Evolutionary conservation across 2,888 invertebrate genomes (phyloP).

Genomic region (Scaptomyza cyrtandrae): DNA sequence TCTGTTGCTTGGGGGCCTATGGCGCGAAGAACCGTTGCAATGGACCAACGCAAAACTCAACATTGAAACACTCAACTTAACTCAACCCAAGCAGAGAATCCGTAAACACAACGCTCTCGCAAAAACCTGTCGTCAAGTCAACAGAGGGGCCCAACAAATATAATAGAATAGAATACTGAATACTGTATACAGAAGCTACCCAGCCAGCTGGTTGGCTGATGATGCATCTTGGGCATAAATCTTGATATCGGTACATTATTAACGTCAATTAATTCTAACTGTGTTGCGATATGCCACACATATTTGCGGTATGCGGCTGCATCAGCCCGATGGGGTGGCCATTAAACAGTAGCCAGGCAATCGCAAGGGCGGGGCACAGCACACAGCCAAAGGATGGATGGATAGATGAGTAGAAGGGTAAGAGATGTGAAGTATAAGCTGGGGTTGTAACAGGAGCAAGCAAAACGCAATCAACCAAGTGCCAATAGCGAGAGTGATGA

Average conservation of each 20-base stretch:
- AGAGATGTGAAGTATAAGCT: neutral
- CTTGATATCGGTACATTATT: slow-evolving; percentile 77
- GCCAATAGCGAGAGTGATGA: slow-evolving; percentile 4
- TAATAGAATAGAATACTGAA: slow-evolving; percentile 23
- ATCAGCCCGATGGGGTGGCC: slow-evolving; percentile 54
- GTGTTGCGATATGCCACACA: slow-evolving; percentile 63
- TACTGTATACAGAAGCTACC: slow-evolving; percentile 15
- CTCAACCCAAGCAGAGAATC: slow-evolving; percentile 18
- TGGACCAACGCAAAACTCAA: slow-evolving; percentile 54
- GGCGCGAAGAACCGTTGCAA: slow-evolving; percentile 52
- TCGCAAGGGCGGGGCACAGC: slow-evolving; percentile 32
- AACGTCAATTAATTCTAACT: slow-evolving; percentile 78
- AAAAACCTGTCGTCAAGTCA: slow-evolving; percentile 47
- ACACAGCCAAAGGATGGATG: slow-evolving; percentile 14
- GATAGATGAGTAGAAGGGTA: neutral
- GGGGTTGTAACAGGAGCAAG: slow-evolving; percentile 23
- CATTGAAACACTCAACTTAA: slow-evolving; percentile 25
- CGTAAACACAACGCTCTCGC: slow-evolving; percentile 10
- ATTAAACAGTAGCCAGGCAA: slow-evolving; percentile 61
- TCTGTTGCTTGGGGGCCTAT: slow-evolving; percentile 20
- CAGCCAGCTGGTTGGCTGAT: slow-evolving; percentile 32
- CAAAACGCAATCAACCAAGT: slow-evolving; percentile 24
- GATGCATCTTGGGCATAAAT: slow-evolving; percentile 57
- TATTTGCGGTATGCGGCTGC: slow-evolving; percentile 19
- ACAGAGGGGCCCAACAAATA: slow-evolving; percentile 37